A percentile compares a stretch with the other conserved stretches of the same genome.
These are phyloP conservation scores for Anthoscopus minutus DNA, from an alignment of 2,113 vertebrate genomes.

Conservation along the genomic window DNA sequence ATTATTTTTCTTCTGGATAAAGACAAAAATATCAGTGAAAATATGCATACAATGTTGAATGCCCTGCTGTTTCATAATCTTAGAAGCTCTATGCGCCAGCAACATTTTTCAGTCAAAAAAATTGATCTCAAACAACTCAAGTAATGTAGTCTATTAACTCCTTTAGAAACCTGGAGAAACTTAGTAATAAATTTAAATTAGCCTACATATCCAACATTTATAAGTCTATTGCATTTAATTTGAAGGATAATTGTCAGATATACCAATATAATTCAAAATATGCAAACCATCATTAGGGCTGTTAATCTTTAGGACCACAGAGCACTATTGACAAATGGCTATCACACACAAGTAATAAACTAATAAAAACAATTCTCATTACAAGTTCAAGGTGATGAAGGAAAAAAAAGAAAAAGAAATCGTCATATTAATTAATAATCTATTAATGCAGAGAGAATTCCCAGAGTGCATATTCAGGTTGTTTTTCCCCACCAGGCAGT, in stretches of 20 bases:
- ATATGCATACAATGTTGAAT: background rate
- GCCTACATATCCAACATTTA: conserved; percentile 27
- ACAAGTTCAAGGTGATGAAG: background rate
- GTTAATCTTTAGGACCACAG: conserved; percentile 44
- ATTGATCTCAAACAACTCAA: conserved; percentile 19
- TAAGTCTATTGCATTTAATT: conserved; percentile 52
- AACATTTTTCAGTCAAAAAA: background rate
- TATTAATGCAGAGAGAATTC: background rate
- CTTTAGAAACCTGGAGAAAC: conserved; percentile 15
- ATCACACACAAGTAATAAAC: conserved; percentile 1
- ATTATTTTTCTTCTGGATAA: background rate
- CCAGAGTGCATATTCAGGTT: background rate
- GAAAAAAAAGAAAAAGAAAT: background rate
- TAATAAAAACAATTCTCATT: conserved; percentile 29
- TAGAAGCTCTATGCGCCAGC: background rate
- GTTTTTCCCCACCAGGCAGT: background rate
- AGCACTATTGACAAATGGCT: conserved; percentile 31
- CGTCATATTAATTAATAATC: background rate
- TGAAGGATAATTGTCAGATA: conserved; percentile 53
- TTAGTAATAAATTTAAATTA: conserved; percentile 46
- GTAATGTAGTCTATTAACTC: conserved; percentile 18
- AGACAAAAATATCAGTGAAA: background rate
- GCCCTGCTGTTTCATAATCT: background rate
- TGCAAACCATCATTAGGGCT: conserved; percentile 6
- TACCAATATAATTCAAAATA: conserved; percentile 52